Base-by-base conservation (phyloP, 2,888 invertebrate species). In the Agrilus mali region DNA sequence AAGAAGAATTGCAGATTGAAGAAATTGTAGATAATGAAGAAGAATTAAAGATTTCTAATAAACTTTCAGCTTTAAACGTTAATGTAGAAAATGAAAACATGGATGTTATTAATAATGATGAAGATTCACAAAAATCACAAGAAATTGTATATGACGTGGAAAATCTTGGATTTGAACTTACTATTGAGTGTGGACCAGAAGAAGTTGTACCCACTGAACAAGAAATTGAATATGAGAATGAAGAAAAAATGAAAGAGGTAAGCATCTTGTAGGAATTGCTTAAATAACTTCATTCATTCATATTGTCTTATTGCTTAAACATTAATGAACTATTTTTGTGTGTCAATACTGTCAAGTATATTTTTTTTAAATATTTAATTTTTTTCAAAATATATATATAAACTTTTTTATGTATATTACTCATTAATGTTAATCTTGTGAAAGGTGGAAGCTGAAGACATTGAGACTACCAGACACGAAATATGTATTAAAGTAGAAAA, bases 141-240 rank as follows among this genome's bases (percentile, higher is more conserved):
- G 35, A 35, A 35, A n/a, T 35, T 35, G 35, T 14, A 35, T 43
- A 47, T 45, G 38, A 38, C 31, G 38, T 49, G 42, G 50, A 50
- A n/a, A 36, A 32, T 31, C 27, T 48, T n/a, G 51, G 50, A 22
- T 44, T 48, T 31, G 54, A 53, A 38, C 40, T 56, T 35, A 46
- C 53, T 33, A 51, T 57, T 2, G 60, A 59, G 44, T 60, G 57
- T 50, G 49, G 58, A 41, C 50, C 55, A 5, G 60, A 54, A 36
- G 56, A 53, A 41, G 36, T 48, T 5, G 46, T 51, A 32, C 47
- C 50, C 7, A 47, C 48, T 38, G 52, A 54, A 36, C 46, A 52
- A 42, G 52, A 50, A 47, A 39, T 52, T 15, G 44, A 45, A 41
- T 43, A 34, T 37, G 38, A 40, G 33, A 42, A 45, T n/a, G 46